phyloP scores from a whole-genome alignment of 2,797 vertebrate species.

The Cyprinodon diabolis region DNA sequence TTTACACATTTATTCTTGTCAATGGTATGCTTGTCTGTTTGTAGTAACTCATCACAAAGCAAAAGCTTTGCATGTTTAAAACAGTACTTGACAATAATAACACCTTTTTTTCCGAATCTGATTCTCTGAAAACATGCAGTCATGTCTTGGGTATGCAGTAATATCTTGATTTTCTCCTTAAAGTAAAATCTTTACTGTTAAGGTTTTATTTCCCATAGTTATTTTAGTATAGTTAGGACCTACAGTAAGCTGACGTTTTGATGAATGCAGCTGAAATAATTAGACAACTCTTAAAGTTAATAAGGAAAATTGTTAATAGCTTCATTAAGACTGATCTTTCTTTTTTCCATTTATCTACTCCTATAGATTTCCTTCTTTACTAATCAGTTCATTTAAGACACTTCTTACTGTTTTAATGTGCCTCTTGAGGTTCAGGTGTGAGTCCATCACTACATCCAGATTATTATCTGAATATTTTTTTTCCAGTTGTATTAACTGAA shows the following conservation, averaged over 20 bases:
- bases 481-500: too few relatives aligned
- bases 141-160: slow-evolving; percentile 17
- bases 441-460: too few relatives aligned
- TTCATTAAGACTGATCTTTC: background rate
- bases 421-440: too few relatives aligned
- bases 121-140: background rate
- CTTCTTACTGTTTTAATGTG: too few relatives aligned
- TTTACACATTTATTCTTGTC: too few relatives aligned
- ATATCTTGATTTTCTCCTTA: background rate
- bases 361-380: background rate
- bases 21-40: too few relatives aligned
- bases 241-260: background rate
- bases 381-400: background rate
- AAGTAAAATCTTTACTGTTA: background rate
- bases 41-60: too few relatives aligned
- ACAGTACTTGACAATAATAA: background rate
- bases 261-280: slow-evolving; percentile 24
- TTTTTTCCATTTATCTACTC: background rate
- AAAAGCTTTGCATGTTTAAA: background rate
- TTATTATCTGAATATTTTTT: too few relatives aligned
- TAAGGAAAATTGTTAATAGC: background rate
- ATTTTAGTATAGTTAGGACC: slow-evolving; percentile 28
- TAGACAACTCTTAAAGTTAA: slow-evolving; percentile 10
- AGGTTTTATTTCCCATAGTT: slow-evolving; percentile 16
- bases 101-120: background rate